A percentile compares a stretch with the other conserved stretches of the same genome.
These are phyloP conservation scores for Ciconia boyciana DNA, from an alignment of 2,113 vertebrate species.

Conservation along the genomic window DNA sequence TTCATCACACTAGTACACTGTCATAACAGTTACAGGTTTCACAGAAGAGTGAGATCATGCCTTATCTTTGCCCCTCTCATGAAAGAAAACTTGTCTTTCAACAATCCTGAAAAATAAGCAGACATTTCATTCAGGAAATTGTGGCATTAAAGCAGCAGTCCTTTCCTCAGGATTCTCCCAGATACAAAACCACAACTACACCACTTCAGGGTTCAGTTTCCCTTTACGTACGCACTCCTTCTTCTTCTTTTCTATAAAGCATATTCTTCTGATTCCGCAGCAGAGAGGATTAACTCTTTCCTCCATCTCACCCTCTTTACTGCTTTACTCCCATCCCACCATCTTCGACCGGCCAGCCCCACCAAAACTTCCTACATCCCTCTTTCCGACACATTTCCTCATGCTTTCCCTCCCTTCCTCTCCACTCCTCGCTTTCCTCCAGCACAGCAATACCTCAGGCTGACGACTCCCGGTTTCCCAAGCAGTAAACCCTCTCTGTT, in stretches of 20 bases:
- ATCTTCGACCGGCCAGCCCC: background rate
- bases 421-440: background rate
- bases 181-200: background rate
- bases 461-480: too few relatives aligned
- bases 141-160: background rate
- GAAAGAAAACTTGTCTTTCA: background rate
- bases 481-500: background rate
- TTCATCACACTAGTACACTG: background rate
- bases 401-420: rapidly evolving
- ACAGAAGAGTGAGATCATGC: background rate
- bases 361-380: background rate
- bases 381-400: background rate
- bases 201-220: background rate
- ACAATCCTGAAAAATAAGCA: background rate
- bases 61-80: background rate
- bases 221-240: rapidly evolving
- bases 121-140: background rate
- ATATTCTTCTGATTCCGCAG: rapidly evolving
- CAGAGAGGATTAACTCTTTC: background rate
- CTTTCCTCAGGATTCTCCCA: background rate
- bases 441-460: background rate
- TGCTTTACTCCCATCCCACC: background rate
- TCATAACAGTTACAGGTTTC: background rate
- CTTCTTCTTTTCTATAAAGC: background rate
- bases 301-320: background rate